Percentiles rank a stretch among this genome's conserved stretches.
Evolutionary conservation across 2,888 invertebrate genomes (phyloP).

Genomic region (Pyrocoelia pectoralis): DNA sequence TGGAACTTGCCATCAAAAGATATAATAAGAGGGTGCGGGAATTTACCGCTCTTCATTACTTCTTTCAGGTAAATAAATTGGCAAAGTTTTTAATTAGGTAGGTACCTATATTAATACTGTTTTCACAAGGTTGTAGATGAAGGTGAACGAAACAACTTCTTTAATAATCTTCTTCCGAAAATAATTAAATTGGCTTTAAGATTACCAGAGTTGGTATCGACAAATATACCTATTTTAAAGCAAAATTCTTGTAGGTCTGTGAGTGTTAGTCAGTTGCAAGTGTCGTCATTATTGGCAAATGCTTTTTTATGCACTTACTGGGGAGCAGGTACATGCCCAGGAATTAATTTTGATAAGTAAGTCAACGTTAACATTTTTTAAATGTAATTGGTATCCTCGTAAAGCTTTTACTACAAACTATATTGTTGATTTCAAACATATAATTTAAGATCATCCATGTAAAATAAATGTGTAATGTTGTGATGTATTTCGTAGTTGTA

Average conservation of each 20-base stretch:
- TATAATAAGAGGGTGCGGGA: constrained; percentile 76
- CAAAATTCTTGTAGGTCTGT: constrained; percentile 65
- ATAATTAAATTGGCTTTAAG: constrained; percentile 81
- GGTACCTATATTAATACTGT: no score
- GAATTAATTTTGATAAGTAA: constrained; percentile 86
- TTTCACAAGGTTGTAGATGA: constrained; percentile 69
- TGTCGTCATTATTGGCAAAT: constrained; percentile 87
- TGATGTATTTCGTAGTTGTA: no score
- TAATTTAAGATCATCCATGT: no score
- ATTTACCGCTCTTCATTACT: constrained; percentile 72
- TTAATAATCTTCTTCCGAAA: constrained; percentile 75
- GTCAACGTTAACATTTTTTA: neutral
- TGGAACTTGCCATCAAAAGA: constrained; percentile 73
- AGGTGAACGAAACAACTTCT: constrained; percentile 75
- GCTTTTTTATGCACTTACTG: constrained; percentile 95
- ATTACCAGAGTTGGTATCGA: constrained; percentile 78
- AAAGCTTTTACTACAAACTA: no score
- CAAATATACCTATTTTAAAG: constrained; percentile 81
- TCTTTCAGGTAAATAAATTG: constrained; percentile 64
- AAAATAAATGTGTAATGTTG: no score
- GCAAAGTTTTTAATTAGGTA: neutral
- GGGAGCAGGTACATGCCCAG: constrained; percentile 75
- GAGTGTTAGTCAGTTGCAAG: constrained; percentile 80
- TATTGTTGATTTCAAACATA: no score
- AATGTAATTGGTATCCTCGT: no score